phyloP scores from a whole-genome alignment of 2,113 vertebrate species.

The Apodemus sylvaticus region DNA sequence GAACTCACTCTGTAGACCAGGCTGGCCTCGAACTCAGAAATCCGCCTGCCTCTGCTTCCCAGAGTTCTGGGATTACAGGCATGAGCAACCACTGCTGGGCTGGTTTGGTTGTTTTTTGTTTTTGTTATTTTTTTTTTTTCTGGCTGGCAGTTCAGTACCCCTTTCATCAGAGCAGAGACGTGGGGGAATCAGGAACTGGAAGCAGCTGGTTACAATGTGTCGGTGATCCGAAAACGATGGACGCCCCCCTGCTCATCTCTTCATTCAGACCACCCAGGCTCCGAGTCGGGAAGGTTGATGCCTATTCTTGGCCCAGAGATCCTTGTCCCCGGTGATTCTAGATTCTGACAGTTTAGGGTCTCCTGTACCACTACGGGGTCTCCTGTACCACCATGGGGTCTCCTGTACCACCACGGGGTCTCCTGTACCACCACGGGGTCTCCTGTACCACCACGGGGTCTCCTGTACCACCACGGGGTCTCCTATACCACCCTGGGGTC shows the following conservation, averaged over 20 bases:
- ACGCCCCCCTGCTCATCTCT: fast-evolving
- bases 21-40: too few species aligned
- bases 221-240: neutral
- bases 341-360: neutral
- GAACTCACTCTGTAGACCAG: too few species aligned
- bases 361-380: neutral
- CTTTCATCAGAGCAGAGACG: neutral
- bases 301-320: neutral
- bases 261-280: too few species aligned
- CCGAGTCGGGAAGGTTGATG: neutral
- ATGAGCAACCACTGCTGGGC: too few species aligned
- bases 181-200: neutral
- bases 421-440: too few species aligned
- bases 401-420: neutral
- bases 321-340: too few species aligned
- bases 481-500: neutral
- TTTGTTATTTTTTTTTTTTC: neutral
- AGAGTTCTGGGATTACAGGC: too few species aligned
- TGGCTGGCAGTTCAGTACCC: neutral
- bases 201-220: neutral
- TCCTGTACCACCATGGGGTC: too few species aligned
- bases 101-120: too few species aligned
- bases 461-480: neutral
- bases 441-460: neutral
- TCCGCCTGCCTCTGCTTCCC: too few species aligned